These are phyloP conservation scores for Albula goreensis DNA, from an alignment of 2,113 vertebrate species.

Conservation along the genomic window DNA sequence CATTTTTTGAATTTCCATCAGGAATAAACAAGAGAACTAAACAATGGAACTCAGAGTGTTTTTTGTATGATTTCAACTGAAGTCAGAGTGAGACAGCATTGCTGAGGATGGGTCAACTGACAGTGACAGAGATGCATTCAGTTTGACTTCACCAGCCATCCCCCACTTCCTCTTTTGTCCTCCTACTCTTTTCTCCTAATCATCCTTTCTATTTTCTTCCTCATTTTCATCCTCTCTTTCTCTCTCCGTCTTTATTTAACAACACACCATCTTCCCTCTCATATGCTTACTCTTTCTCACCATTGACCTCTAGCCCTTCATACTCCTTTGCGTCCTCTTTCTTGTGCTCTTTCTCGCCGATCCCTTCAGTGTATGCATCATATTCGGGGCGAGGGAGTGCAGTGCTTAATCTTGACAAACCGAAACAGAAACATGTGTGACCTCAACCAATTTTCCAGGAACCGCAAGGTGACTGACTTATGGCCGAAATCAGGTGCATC, in stretches of 20 bases:
- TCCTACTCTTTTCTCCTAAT: neutral
- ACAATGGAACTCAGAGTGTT: too few relatives aligned
- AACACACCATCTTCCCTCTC: neutral
- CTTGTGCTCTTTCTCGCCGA: neutral
- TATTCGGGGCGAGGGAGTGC: too few relatives aligned
- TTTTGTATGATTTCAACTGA: neutral
- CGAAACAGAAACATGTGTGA: constrained; percentile 14
- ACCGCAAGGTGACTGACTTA: neutral
- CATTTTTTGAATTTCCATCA: neutral
- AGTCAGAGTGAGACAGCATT: neutral
- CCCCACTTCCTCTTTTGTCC: neutral
- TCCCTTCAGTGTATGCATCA: neutral
- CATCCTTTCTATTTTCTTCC: constrained; percentile 1
- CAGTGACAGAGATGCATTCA: neutral
- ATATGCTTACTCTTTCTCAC: neutral
- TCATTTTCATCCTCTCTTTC: neutral
- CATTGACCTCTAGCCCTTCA: neutral
- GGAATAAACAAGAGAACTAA: neutral
- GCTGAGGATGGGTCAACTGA: neutral
- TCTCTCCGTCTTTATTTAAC: neutral
- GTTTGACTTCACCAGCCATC: neutral
- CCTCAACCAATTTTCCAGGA: constrained; percentile 37
- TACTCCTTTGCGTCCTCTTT: neutral
- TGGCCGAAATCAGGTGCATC: neutral
- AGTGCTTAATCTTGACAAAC: constrained; percentile 11